Evolutionary conservation across 2,888 invertebrate genomes (phyloP).

Genomic region (Ormyrus thymus): DNA sequence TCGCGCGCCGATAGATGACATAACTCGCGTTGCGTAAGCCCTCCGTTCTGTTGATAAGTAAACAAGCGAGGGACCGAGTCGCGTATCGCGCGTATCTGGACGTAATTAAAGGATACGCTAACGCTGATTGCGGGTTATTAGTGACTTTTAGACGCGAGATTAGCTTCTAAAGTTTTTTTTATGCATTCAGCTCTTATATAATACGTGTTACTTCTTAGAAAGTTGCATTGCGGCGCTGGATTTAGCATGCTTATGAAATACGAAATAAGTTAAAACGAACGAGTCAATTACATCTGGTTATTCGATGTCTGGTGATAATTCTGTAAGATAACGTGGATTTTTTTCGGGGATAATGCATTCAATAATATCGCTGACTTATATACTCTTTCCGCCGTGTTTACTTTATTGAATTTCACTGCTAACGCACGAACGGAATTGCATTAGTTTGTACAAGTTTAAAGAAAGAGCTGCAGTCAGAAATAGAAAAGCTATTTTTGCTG

Average conservation of each 20-base stretch:
- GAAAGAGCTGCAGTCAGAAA: no score
- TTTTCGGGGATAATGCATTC: no score
- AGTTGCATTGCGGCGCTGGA: constrained; percentile 22
- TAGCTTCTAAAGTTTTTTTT: constrained; percentile 16
- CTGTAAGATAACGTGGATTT: no score
- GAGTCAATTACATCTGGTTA: neutral
- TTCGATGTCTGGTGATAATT: no score
- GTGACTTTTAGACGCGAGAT: constrained; percentile 33
- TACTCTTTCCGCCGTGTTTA: no score
- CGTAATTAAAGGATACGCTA: constrained; percentile 45
- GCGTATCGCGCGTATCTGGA: constrained; percentile 14
- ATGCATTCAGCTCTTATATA: constrained; percentile 9
- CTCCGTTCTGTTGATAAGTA: constrained; percentile 17
- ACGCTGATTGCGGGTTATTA: constrained; percentile 38
- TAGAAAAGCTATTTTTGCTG: no score
- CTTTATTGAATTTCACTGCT: no score
- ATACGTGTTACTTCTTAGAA: constrained; percentile 18
- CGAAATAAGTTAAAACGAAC: constrained; percentile 12
- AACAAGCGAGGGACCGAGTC: constrained; percentile 27
- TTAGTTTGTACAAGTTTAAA: no score
- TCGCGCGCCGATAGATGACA: constrained; percentile 10
- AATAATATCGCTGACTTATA: no score
- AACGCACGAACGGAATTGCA: no score
- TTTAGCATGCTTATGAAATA: constrained; percentile 5
- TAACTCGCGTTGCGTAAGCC: constrained; percentile 33